Evolutionary conservation across 1,140 invertebrate genomes (phyloP).

Genomic region (Megathymus violae): DNA sequence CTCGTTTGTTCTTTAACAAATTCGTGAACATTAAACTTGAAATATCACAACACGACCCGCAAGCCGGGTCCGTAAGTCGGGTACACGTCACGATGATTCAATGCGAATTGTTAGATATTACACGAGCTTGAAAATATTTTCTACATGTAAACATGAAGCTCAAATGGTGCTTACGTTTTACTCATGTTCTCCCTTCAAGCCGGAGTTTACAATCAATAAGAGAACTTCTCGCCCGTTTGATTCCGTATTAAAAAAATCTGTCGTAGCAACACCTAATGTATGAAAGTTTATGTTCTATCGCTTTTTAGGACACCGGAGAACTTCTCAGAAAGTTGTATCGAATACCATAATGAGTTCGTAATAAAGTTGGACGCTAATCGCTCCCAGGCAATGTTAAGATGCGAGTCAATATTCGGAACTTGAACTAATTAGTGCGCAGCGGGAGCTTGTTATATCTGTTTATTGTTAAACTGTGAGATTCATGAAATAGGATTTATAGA

Average conservation of each 20-base stretch:
- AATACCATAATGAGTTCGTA: constrained; percentile 21
- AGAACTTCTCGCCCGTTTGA: too few relatives aligned
- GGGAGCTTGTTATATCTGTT: constrained; percentile 11
- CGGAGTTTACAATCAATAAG: too few relatives aligned
- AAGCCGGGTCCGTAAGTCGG: too few relatives aligned
- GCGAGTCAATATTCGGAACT: constrained; percentile 53
- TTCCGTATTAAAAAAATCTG: constrained; percentile 18
- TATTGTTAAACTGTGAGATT: constrained; percentile 17
- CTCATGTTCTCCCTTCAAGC: too few relatives aligned
- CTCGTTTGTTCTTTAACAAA: too few relatives aligned
- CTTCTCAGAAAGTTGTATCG: not conserved
- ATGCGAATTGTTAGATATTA: too few relatives aligned
- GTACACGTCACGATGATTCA: too few relatives aligned
- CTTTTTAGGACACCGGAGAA: constrained; percentile 3
- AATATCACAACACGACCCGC: too few relatives aligned
- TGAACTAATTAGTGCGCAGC: constrained; percentile 46
- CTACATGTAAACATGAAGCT: too few relatives aligned
- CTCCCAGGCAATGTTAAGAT: constrained; percentile 22
- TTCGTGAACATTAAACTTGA: too few relatives aligned
- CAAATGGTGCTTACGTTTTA: too few relatives aligned
- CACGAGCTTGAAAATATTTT: too few relatives aligned
- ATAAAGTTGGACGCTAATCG: constrained; percentile 32
- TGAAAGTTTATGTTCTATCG: not conserved
- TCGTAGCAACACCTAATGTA: not conserved
- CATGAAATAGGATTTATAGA: not conserved